Evolutionary conservation across 2,888 invertebrate species (phyloP).

Genomic region (Thera britannica): DNA sequence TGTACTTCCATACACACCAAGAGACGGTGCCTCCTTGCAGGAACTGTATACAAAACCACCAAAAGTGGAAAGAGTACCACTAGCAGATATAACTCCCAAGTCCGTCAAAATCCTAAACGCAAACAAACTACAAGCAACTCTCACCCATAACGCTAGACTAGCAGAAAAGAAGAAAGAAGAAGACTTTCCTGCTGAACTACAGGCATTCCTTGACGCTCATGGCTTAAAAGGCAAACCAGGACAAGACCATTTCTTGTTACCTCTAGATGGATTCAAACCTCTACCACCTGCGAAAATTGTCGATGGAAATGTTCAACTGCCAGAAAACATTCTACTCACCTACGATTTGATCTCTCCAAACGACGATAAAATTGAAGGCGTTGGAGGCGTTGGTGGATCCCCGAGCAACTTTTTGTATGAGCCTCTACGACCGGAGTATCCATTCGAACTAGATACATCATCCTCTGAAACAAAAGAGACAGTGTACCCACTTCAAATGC

Average conservation of each 20-base stretch:
- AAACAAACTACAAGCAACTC: slow-evolving; percentile 53
- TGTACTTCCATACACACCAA: slow-evolving; percentile 87
- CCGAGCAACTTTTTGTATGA: slow-evolving; percentile 69
- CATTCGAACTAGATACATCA: slow-evolving; percentile 73
- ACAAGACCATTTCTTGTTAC: slow-evolving; percentile 72
- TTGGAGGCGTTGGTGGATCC: slow-evolving; percentile 47
- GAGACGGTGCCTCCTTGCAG: slow-evolving; percentile 83
- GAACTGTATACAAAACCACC: slow-evolving; percentile 88
- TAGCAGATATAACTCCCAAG: slow-evolving; percentile 61
- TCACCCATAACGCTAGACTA: slow-evolving; percentile 54
- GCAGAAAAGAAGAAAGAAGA: slow-evolving; percentile 55
- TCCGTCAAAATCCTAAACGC: slow-evolving; percentile 50
- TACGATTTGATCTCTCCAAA: slow-evolving; percentile 71
- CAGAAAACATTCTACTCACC: slow-evolving; percentile 74
- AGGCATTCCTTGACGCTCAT: slow-evolving; percentile 73
- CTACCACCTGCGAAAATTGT: slow-evolving; percentile 70
- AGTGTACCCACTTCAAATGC: slow-evolving; percentile 69
- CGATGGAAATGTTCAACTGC: slow-evolving; percentile 72
- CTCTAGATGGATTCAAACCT: slow-evolving; percentile 78
- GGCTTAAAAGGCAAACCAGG: slow-evolving; percentile 70
- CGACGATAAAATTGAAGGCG: slow-evolving; percentile 51
- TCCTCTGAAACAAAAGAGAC: slow-evolving; percentile 68
- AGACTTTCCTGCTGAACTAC: slow-evolving; percentile 68
- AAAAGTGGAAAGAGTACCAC: slow-evolving; percentile 83
- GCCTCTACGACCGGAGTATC: slow-evolving; percentile 68